phyloP scores from a whole-genome alignment of 2,888 invertebrate genomes.

The Stramonita haemastoma region DNA sequence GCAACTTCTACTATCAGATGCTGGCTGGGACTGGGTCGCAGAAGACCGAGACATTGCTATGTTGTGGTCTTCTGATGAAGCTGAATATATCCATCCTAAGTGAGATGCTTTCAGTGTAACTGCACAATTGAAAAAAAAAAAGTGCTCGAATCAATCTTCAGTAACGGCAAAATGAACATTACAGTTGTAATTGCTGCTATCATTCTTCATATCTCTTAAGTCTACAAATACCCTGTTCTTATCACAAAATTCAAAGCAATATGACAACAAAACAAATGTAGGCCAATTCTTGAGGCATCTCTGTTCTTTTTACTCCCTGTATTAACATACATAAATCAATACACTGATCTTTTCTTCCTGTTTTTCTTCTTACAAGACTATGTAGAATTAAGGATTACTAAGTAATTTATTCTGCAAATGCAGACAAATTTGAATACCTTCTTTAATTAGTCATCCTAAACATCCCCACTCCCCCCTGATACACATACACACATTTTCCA shows the following conservation, averaged over 20 bases:
- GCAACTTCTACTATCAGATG: background rate
- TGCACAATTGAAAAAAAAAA: slow-evolving; percentile 21
- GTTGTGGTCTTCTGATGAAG: background rate
- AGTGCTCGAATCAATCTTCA: background rate
- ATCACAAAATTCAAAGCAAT: background rate
- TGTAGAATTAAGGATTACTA: too few species aligned
- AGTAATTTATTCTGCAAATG: too few species aligned
- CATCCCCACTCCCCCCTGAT: too few species aligned
- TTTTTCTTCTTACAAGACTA: too few species aligned
- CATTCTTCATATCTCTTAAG: background rate
- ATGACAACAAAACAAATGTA: too few species aligned
- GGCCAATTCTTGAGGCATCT: too few species aligned
- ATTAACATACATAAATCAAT: too few species aligned
- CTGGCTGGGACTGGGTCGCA: background rate
- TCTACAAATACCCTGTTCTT: background rate
- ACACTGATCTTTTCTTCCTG: too few species aligned
- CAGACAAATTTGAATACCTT: too few species aligned
- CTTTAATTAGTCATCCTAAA: too few species aligned
- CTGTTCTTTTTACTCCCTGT: too few species aligned
- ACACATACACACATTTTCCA: too few species aligned
- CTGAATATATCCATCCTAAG: background rate
- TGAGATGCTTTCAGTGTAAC: background rate
- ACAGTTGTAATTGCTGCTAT: background rate
- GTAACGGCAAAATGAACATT: background rate
- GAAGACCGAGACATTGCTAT: background rate